A percentile compares a stretch with the other conserved stretches of the same genome.
These are phyloP conservation scores for Aulostomus chinensis DNA, from an alignment of 2,797 vertebrate genomes.

Conservation along the genomic window DNA sequence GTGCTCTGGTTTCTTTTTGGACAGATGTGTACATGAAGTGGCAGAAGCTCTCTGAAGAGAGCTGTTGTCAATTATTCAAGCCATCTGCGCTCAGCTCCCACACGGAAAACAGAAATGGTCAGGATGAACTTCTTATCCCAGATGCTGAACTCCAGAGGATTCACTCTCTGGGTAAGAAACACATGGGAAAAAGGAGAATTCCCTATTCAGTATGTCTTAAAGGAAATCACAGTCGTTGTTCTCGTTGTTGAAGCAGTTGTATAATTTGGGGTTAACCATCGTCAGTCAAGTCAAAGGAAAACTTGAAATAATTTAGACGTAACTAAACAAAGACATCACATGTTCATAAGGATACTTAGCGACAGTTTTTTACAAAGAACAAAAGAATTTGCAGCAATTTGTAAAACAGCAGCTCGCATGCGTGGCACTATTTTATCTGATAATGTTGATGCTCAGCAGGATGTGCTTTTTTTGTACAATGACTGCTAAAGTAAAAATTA, in stretches of 20 bases:
- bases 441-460: too few species aligned
- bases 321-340: too few species aligned
- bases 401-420: too few species aligned
- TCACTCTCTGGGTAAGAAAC: conserved; percentile 67
- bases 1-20: conserved; percentile 5
- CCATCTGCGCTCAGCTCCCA: conserved; percentile 60
- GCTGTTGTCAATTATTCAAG: conserved; percentile 70
- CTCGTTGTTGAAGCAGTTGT: neutral
- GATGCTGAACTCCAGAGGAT: conserved; percentile 77
- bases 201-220: too few species aligned
- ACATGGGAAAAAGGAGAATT: neutral
- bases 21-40: conserved; percentile 77
- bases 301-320: too few species aligned
- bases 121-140: conserved; percentile 76
- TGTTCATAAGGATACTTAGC: too few species aligned
- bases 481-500: neutral
- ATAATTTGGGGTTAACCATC: neutral
- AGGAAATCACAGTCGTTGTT: neutral
- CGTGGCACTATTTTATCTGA: too few species aligned
- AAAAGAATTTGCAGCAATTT: too few species aligned
- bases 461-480: too few species aligned
- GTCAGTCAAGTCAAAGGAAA: too few species aligned
- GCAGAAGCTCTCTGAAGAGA: conserved; percentile 63
- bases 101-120: conserved; percentile 36
- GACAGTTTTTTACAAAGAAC: too few species aligned